Evolutionary conservation across 2,113 vertebrate species (phyloP).

Genomic region (Stigmatopora argus): DNA sequence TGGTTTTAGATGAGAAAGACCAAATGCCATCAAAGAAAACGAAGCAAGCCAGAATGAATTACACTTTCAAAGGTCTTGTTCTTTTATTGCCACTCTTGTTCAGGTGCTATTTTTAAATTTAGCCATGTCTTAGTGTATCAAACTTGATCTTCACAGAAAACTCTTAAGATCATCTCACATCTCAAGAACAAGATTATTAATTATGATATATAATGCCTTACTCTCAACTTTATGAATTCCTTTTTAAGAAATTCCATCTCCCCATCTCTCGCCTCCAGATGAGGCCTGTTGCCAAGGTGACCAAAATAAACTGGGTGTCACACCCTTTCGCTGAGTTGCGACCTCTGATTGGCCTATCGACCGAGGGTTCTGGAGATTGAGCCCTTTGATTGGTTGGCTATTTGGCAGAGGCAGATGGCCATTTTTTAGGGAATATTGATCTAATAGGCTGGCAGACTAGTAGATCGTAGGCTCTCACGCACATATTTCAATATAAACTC

Average conservation of each 20-base stretch:
- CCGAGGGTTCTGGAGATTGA: constrained; percentile 13
- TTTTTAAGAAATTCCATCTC: constrained; percentile 34
- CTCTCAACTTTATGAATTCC: constrained; percentile 32
- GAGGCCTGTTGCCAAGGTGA: constrained; percentile 65
- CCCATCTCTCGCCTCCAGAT: constrained; percentile 33
- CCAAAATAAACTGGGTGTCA: constrained; percentile 56
- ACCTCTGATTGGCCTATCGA: constrained; percentile 53
- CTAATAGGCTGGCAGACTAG: constrained; percentile 53
- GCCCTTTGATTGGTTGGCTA: constrained; percentile 46
- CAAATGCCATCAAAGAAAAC: constrained; percentile 4
- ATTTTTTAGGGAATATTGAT: constrained; percentile 57
- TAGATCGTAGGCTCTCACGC: constrained; percentile 24
- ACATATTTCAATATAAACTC: constrained; percentile 12
- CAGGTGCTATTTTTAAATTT: constrained; percentile 11
- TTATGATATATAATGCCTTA: constrained; percentile 23
- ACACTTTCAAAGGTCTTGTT: constrained; percentile 6
- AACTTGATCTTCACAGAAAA: constrained; percentile 19
- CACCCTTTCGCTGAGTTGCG: constrained; percentile 52
- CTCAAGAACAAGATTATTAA: constrained; percentile 18
- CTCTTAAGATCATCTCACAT: constrained; percentile 17
- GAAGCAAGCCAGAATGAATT: neutral
- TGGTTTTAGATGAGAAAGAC: constrained; percentile 1
- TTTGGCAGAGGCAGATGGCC: constrained; percentile 46
- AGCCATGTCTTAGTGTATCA: constrained; percentile 10
- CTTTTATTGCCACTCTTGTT: neutral